phyloP scores from a whole-genome alignment of 37 sponge, comb jelly and placozoan species.

The Spongilla lacustris region DNA sequence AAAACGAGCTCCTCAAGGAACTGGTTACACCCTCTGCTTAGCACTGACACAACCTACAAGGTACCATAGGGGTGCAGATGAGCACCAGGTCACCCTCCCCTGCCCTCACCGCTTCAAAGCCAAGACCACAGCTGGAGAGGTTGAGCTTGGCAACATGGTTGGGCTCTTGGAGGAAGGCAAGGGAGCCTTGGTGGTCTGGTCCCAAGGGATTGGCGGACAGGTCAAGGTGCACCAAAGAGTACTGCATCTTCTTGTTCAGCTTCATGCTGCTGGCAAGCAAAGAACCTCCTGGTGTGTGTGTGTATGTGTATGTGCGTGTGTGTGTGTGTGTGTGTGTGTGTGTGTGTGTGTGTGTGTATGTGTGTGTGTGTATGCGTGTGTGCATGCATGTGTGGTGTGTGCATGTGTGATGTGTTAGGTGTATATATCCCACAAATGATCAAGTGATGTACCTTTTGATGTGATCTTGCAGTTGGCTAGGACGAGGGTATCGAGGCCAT shows the following conservation, averaged over 20 bases:
- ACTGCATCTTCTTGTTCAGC: slow-evolving; percentile 68
- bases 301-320: not conserved
- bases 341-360: not conserved
- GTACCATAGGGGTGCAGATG: slow-evolving; percentile 4
- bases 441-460: slow-evolving; percentile 44
- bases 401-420: not conserved
- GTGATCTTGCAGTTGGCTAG: slow-evolving; percentile 70
- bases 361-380: not conserved
- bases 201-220: slow-evolving; percentile 67
- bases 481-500: slow-evolving; percentile 58
- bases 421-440: not conserved
- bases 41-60: slow-evolving; percentile 25
- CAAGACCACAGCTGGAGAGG: slow-evolving; percentile 59
- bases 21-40: slow-evolving; percentile 68
- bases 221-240: slow-evolving; percentile 71
- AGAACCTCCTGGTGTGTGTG: slow-evolving; percentile 31
- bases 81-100: not conserved
- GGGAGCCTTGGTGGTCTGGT: slow-evolving; percentile 67
- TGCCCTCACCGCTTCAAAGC: slow-evolving; percentile 47
- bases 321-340: slow-evolving; percentile 9
- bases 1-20: slow-evolving; percentile 60
- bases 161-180: slow-evolving; percentile 75
- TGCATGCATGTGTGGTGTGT: slow-evolving; percentile 12
- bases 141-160: slow-evolving; percentile 66
- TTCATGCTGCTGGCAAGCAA: slow-evolving; percentile 62